These are phyloP conservation scores for Nymphalis urticae DNA, from an alignment of 2,888 invertebrate genomes.

Conservation along the genomic window DNA sequence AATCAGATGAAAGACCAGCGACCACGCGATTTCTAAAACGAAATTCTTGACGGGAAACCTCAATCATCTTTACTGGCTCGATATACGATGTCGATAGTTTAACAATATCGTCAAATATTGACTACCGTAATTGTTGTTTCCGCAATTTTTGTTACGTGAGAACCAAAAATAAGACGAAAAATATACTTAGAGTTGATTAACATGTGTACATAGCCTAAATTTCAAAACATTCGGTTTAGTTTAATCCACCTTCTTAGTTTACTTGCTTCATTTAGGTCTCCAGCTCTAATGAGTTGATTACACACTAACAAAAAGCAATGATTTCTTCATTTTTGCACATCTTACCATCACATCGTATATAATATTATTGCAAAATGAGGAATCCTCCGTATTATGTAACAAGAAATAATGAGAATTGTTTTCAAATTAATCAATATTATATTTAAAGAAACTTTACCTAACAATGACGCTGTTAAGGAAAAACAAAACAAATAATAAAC, in stretches of 20 bases:
- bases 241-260: constrained; percentile 43
- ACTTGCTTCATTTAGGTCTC: constrained; percentile 36
- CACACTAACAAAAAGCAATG: constrained; percentile 32
- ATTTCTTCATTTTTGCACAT: constrained; percentile 32
- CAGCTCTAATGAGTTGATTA: constrained; percentile 40
- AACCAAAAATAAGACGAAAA: constrained; percentile 27
- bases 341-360: constrained; percentile 31
- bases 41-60: no score
- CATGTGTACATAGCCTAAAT: constrained; percentile 39
- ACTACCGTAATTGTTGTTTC: constrained; percentile 5
- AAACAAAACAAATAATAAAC: no score
- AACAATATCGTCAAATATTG: background rate
- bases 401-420: no score
- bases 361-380: constrained; percentile 38
- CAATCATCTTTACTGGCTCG: no score
- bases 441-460: no score
- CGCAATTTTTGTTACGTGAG: constrained; percentile 27
- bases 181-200: constrained; percentile 36
- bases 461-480: no score
- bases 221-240: constrained; percentile 42
- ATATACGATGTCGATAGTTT: background rate
- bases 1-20: no score
- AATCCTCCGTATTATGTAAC: no score
- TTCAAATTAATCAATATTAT: no score
- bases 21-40: no score